Evolutionary conservation across 2,113 vertebrate genomes (phyloP).

Genomic region (Melanotaenia duboulayi): DNA sequence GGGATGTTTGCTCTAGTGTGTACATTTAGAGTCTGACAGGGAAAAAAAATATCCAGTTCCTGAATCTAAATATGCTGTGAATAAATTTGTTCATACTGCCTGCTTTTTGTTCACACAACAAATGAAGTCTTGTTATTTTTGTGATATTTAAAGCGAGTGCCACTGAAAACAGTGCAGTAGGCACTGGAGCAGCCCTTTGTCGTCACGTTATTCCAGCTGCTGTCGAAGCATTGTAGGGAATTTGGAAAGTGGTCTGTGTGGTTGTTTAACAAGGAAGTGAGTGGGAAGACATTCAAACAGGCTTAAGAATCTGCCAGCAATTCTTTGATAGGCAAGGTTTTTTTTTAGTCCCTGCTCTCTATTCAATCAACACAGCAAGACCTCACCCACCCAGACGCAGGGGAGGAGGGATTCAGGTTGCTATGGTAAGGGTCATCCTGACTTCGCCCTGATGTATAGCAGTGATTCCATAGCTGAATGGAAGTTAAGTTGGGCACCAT

Average conservation of each 20-base stretch:
- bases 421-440: constrained; percentile 81
- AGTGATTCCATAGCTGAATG: constrained; percentile 68
- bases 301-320: constrained; percentile 31
- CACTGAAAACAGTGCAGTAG: constrained; percentile 29
- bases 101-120: constrained; percentile 54
- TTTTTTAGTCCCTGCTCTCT: constrained; percentile 28
- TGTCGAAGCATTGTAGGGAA: constrained; percentile 33
- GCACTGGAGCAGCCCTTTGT: constrained; percentile 34
- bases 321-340: constrained; percentile 9
- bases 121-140: constrained; percentile 47
- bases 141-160: constrained; percentile 49
- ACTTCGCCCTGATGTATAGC: constrained; percentile 76
- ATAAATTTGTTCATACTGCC: constrained; percentile 64
- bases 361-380: constrained; percentile 65
- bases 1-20: constrained; percentile 38
- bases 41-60: constrained; percentile 55
- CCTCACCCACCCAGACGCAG: constrained; percentile 71
- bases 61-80: constrained; percentile 42
- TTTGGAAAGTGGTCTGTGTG: constrained; percentile 31
- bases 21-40: constrained; percentile 42
- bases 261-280: constrained; percentile 37
- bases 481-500: constrained; percentile 80
- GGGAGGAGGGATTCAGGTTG: constrained; percentile 78
- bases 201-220: constrained; percentile 35
- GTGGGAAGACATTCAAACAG: constrained; percentile 38